Conservation (phyloP, 1,140 invertebrate genomes). For the Gonioctena quinquepunctata region DNA sequence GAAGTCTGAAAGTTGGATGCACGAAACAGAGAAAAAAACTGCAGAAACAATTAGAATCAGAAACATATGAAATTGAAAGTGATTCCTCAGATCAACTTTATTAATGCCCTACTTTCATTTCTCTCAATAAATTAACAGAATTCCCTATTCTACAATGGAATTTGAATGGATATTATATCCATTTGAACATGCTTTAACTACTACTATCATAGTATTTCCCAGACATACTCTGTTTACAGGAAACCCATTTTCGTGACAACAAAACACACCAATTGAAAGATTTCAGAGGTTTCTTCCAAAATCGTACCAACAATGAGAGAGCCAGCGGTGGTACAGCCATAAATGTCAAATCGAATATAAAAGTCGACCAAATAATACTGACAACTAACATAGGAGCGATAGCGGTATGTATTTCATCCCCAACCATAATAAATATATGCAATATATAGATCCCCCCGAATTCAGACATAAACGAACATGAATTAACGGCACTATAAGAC, state of each 20-base stretch:
- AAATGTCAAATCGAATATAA: not conserved
- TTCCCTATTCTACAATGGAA: slow-evolving; percentile 18
- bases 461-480: not conserved
- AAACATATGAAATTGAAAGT: no score
- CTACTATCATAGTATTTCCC: not conserved
- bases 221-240: slow-evolving; percentile 17
- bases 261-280: no score
- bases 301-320: not conserved
- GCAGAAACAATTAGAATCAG: no score
- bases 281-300: not conserved
- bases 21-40: no score
- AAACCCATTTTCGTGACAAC: slow-evolving; percentile 13
- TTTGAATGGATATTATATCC: slow-evolving; percentile 7
- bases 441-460: slow-evolving; percentile 14
- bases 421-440: not conserved
- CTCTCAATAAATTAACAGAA: no score
- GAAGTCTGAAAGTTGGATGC: no score
- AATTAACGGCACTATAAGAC: not conserved
- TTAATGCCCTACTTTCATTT: no score
- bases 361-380: not conserved
- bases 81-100: no score
- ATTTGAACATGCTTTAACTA: slow-evolving; percentile 7
- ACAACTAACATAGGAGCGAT: not conserved
- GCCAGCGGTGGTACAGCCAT: not conserved
- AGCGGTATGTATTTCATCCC: not conserved